These are phyloP conservation scores for Prenolepis imparis DNA, from an alignment of 2,888 invertebrate genomes.

Conservation along the genomic window DNA sequence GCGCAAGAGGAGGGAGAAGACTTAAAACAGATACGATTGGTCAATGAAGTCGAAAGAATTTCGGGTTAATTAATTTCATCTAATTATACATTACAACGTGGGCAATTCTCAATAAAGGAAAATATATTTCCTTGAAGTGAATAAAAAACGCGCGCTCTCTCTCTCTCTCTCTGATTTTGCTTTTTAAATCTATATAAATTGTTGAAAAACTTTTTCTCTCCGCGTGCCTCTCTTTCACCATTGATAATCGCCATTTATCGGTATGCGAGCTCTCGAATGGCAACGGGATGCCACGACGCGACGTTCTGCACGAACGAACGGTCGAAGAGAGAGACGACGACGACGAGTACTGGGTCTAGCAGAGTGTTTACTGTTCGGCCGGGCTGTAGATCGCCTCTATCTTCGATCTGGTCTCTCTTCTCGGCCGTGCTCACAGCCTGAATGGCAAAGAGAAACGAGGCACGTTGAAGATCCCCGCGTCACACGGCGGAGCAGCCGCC, in stretches of 20 bases:
- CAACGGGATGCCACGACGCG: slow-evolving; percentile 51
- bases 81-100: not conserved
- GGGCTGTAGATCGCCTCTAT: slow-evolving; percentile 80
- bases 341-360: slow-evolving; percentile 59
- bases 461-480: slow-evolving; percentile 64
- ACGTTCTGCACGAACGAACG: slow-evolving; percentile 45
- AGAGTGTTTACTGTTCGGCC: slow-evolving; percentile 79
- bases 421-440: slow-evolving; percentile 65
- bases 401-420: slow-evolving; percentile 78
- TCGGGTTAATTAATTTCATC: not conserved
- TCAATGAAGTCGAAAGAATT: not conserved
- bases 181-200: not conserved
- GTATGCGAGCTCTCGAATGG: slow-evolving; percentile 47
- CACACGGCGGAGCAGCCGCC: slow-evolving; percentile 67
- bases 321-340: slow-evolving; percentile 9
- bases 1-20: slow-evolving; percentile 26
- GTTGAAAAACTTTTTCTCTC: slow-evolving; percentile 1
- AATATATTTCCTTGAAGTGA: too few species aligned
- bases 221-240: slow-evolving; percentile 26
- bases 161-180: too few species aligned
- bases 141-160: not conserved
- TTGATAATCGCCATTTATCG: slow-evolving; percentile 59
- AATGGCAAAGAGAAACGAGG: slow-evolving; percentile 73
- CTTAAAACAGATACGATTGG: slow-evolving; percentile 41
- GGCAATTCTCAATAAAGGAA: not conserved